A percentile compares a stretch with the other conserved stretches of the same genome.
Evolutionary conservation across 2,113 vertebrate genomes (phyloP).

Genomic region (Percina caprodes): DNA sequence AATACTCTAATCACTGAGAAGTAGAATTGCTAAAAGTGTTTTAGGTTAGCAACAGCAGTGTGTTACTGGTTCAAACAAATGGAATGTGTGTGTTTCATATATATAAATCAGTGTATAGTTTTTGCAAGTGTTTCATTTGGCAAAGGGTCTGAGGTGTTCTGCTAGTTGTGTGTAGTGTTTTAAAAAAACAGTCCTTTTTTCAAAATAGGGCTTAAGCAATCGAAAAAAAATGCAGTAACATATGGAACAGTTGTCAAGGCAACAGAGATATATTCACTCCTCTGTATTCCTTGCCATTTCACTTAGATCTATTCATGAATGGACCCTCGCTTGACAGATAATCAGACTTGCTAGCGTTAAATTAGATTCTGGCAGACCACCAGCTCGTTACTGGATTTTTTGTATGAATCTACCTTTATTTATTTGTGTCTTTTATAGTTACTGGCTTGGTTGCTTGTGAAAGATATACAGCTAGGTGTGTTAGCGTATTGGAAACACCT

Average conservation of each 20-base stretch:
- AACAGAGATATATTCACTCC: constrained; percentile 61
- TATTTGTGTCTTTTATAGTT: not conserved
- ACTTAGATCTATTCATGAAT: not conserved
- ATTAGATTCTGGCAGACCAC: not conserved
- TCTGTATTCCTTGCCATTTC: constrained; percentile 26
- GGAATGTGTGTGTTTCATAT: no score
- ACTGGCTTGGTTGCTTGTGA: not conserved
- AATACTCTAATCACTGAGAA: no score
- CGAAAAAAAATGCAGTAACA: constrained; percentile 49
- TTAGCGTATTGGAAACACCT: not conserved
- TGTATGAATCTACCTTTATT: not conserved
- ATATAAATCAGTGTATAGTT: no score
- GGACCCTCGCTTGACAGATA: not conserved
- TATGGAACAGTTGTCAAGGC: constrained; percentile 73
- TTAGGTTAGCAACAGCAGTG: no score
- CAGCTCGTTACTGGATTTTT: not conserved
- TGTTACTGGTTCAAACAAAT: no score
- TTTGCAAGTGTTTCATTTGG: no score
- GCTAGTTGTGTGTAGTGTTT: no score
- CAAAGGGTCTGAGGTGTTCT: no score
- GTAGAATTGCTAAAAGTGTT: no score
- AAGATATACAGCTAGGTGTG: not conserved
- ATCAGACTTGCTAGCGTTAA: not conserved
- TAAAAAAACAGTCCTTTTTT: no score
- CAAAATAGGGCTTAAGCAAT: no score